Base-by-base conservation (phyloP, 2,113 vertebrate genomes). In the Proteles cristata region DNA sequence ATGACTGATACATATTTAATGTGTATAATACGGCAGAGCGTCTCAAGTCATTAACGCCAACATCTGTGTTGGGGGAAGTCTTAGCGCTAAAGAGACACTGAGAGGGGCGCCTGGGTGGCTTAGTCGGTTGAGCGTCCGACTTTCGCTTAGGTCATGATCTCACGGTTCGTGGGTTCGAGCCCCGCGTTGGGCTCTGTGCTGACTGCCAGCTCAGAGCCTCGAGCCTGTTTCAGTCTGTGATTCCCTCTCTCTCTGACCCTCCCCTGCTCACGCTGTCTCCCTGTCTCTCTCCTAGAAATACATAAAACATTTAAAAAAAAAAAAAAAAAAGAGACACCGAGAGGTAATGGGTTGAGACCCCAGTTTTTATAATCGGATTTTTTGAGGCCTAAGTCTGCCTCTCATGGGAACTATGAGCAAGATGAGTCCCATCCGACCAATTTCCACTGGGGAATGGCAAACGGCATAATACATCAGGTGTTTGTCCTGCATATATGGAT, bases 21-120 rank as follows among this genome's bases (percentile, higher is more conserved):
- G 6, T 88, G 19, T 50, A 0, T 3, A 28, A 11, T 11, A 14
- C 31, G 15, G 4, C 23, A 5, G 4, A 9, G 61, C 26, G 4
- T 25, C 33, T 14, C 33, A 33, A 2, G 3, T 73, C 0, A 0
- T 14, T 53, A 1, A 0, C 33, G 8, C 53, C 23, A 31, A 9
- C 25, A 15, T n/a, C 14, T 10, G 26, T 15, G 0, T 11, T 28
- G 21, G 1, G 12, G 77, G 11, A 0, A 6, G 16, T n/a, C 69
- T 35, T n/a, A 11, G 23, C 4, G 2, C 48, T 17, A 5, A 31
- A 53, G 17, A 69, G 12, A 35, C 31, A 50, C 9, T 14, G 12
- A 1, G 16, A 58, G 1, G 74, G n/a, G n/a, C n/a, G n/a, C n/a
- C n/a, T n/a, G n/a, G n/a, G n/a, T n/a, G n/a, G n/a, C n/a, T n/a